Evolutionary conservation across 2,797 vertebrate genomes (phyloP).

Genomic region (Catharus ustulatus): DNA sequence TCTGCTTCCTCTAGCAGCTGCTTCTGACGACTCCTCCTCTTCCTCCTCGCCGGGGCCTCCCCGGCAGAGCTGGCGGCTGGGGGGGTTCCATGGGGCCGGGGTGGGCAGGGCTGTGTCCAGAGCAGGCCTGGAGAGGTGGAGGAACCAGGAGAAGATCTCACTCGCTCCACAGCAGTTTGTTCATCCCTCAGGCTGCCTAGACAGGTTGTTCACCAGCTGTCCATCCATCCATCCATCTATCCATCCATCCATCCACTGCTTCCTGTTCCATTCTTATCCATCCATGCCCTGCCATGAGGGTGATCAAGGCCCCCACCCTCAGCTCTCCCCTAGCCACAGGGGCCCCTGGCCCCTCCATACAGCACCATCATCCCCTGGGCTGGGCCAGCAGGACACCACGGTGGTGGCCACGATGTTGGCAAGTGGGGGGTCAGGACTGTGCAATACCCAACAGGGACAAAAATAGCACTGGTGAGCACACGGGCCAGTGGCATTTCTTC

Average conservation of each 20-base stretch:
- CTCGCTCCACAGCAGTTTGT: not conserved
- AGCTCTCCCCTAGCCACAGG: not conserved
- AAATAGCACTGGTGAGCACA: slow-evolving; percentile 28
- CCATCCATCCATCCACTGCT: not conserved
- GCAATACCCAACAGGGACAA: not conserved
- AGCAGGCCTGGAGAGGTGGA: not conserved
- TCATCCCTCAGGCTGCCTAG: not conserved
- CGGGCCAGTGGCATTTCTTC: slow-evolving; percentile 26
- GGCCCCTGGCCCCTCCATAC: rapidly evolving
- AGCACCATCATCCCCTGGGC: not conserved
- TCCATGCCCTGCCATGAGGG: rapidly evolving
- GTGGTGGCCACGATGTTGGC: not conserved
- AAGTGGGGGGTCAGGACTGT: not conserved
- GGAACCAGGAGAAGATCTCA: not conserved
- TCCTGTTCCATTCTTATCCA: no score
- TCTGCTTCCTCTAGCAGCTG: not conserved
- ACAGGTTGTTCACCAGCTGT: not conserved
- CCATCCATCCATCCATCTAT: not conserved
- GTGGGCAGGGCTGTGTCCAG: not conserved
- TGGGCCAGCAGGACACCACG: not conserved
- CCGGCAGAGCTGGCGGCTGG: not conserved
- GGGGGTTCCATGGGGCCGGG: rapidly evolving
- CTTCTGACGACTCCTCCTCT: not conserved
- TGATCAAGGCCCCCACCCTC: not conserved
- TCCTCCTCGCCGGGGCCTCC: not conserved